Conservation (phyloP, 2,113 vertebrate species). For the Zosterops borbonicus region DNA sequence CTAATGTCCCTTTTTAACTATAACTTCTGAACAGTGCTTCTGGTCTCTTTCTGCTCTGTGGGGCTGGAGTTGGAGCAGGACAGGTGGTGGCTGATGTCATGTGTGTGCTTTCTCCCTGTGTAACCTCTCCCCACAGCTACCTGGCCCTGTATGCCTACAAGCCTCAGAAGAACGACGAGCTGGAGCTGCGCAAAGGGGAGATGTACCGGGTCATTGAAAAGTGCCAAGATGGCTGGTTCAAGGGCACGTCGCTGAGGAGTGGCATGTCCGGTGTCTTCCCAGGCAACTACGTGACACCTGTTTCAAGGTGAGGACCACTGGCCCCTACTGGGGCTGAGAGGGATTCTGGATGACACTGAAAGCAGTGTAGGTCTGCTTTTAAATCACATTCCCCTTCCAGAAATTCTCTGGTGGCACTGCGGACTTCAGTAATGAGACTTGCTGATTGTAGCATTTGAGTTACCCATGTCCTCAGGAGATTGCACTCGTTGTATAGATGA, state of each 20-base stretch:
- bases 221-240: conserved; percentile 98
- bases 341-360: not conserved
- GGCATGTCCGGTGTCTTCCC: conserved; percentile 94
- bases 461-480: not conserved
- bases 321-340: not conserved
- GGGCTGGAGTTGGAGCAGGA: not conserved
- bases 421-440: not conserved
- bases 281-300: conserved; percentile 96
- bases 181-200: conserved; percentile 95
- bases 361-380: not conserved
- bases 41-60: not conserved
- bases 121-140: conserved; percentile 71
- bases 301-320: conserved; percentile 85
- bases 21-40: not conserved
- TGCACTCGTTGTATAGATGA: not conserved
- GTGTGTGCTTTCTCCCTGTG: not conserved
- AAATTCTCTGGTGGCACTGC: not conserved
- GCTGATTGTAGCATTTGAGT: not conserved
- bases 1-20: not conserved
- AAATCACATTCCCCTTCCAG: not conserved
- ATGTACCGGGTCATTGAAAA: conserved; percentile 98
- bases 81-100: not conserved
- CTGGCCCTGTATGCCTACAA: conserved; percentile 96
- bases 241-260: conserved; percentile 90
- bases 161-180: conserved; percentile 95